phyloP scores from a whole-genome alignment of 2,888 invertebrate genomes.

The Timandra comae region DNA sequence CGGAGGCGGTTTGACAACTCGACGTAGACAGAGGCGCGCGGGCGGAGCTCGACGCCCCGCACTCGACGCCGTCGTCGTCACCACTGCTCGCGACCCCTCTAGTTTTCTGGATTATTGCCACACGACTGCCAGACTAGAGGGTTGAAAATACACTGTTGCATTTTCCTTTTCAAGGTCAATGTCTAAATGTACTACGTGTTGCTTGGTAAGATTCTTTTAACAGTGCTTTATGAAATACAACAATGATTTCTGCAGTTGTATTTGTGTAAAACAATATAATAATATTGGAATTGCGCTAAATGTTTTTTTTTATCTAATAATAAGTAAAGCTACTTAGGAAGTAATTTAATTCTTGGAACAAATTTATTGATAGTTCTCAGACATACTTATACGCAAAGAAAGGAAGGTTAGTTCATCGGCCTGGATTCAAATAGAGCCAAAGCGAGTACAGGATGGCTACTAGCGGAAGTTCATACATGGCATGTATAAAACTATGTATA shows the following conservation, averaged over 20 bases:
- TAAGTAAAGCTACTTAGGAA: no score
- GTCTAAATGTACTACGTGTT: no score
- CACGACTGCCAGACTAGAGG: slow-evolving; percentile 53
- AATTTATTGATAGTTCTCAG: no score
- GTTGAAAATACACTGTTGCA: slow-evolving; percentile 66
- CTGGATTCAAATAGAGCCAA: slow-evolving; percentile 50
- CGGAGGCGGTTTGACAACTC: slow-evolving; percentile 75
- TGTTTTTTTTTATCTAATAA: no score
- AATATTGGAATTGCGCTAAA: no score
- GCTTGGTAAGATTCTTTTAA: no score
- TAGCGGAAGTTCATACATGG: slow-evolving; percentile 45
- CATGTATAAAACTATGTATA: slow-evolving; percentile 1
- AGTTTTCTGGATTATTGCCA: slow-evolving; percentile 53
- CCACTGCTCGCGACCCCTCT: slow-evolving; percentile 49
- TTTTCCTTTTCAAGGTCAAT: slow-evolving; percentile 63
- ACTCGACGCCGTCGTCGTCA: slow-evolving; percentile 46
- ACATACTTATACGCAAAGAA: no score
- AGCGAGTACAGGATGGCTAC: slow-evolving; percentile 33
- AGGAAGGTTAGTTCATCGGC: slow-evolving; percentile 66
- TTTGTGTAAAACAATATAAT: slow-evolving; percentile 21
- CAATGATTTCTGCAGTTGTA: slow-evolving; percentile 12
- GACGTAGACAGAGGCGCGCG: slow-evolving; percentile 59
- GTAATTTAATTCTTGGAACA: no score
- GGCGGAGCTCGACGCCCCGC: slow-evolving; percentile 57
- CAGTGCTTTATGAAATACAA: not conserved